These are phyloP conservation scores for Gasterosteus aculeatus DNA, from an alignment of 2,113 vertebrate genomes.

Conservation along the genomic window DNA sequence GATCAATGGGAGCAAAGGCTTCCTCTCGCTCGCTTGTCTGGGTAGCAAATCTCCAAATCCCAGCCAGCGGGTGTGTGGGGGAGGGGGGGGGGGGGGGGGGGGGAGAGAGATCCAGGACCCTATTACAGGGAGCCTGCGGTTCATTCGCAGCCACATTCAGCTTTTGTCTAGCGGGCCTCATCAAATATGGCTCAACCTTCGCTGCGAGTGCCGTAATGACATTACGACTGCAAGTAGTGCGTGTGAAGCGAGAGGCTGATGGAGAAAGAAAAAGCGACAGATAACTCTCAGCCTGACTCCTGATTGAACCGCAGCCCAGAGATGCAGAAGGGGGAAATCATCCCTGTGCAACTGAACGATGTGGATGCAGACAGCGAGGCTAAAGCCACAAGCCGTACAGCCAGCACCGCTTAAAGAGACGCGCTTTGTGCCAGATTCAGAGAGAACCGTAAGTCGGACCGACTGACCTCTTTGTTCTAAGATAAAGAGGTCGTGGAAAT, in stretches of 20 bases:
- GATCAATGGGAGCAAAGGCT: constrained; percentile 63
- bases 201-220: constrained; percentile 46
- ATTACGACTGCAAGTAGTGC: constrained; percentile 19
- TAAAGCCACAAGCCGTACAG: constrained; percentile 35
- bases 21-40: constrained; percentile 59
- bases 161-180: constrained; percentile 49
- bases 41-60: constrained; percentile 73
- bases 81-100: not conserved
- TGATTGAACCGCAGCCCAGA: constrained; percentile 63
- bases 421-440: constrained; percentile 7
- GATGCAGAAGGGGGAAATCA: constrained; percentile 41
- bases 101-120: constrained; percentile 58
- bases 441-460: not conserved
- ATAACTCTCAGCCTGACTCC: constrained; percentile 48
- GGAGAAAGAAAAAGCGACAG: constrained; percentile 22
- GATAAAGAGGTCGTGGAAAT: not conserved
- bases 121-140: constrained; percentile 49
- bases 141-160: constrained; percentile 60
- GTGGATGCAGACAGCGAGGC: constrained; percentile 38
- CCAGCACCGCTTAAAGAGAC: constrained; percentile 19
- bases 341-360: constrained; percentile 32
- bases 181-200: constrained; percentile 46
- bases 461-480: constrained; percentile 9
- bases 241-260: constrained; percentile 12
- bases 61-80: constrained; percentile 43